Evolutionary conservation across 2,113 vertebrate genomes (phyloP), one percentile per base, ranked within the genome.

Genomic region (Asarcornis scutulata): DNA sequence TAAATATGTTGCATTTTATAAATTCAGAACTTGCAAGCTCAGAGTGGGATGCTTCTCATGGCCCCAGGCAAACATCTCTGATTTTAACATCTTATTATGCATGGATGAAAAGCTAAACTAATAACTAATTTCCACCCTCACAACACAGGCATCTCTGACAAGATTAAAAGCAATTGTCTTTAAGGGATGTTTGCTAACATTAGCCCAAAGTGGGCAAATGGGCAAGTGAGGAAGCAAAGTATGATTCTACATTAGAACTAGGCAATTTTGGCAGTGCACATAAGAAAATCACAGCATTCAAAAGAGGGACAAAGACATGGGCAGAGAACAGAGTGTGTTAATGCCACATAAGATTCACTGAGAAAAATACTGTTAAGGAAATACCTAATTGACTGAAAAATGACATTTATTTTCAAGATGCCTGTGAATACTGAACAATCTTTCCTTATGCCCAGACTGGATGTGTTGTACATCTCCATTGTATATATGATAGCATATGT

Each of bases 81-180:
- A 93, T 89, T 97, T 88, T 93, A 97, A 88, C 91, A 92, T 97
- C 80, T 74, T 83, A 87, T 96, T 95, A 97, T 91, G 85, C 85
- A 88, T 87, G 88, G 87, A 96, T 93, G 90, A 96, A 97, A 96
- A 96, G 68, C 69, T 94, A 95, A 97, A 79, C 89, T 97, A 97
- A 93, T 96, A 96, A 95, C 79, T 92, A 95, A 95, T 94, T 97
- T 96, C 95, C 80, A 94, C 91, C 84, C 86, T 91, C 60, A 88
- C 69, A 95, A 96, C 76, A 95, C 26, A 73, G 69, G 34, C 74
- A 91, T 80, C 52, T 81, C 77, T 88, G 91, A 92, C 59, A 96
- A 93, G 86, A 96, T 92, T 92, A 96, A 82, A 96, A 96, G 42
- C 0, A 8, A 95, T 91, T 91, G 78, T 92, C 92, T 97, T 96